Evolutionary conservation across 92 coral and sea anemone genomes (phyloP), one percentile per base, ranked within the genome.

Genomic region (Phymanthus crucifer): DNA sequence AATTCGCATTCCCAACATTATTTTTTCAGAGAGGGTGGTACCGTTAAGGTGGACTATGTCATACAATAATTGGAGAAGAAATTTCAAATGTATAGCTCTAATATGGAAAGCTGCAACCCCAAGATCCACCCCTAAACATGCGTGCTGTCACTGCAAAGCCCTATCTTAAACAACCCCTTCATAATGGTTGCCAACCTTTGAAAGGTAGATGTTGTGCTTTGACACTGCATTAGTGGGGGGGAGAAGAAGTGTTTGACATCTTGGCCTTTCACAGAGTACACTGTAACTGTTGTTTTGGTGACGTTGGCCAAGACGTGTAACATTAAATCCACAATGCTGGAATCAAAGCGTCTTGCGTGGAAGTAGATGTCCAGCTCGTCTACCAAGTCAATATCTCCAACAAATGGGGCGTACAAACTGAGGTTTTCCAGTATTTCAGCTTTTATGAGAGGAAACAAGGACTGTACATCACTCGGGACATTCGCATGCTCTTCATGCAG

Each of bases 141-240:
- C n/a, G n/a, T n/a, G n/a, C n/a, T n/a, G n/a, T n/a, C n/a, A n/a
- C n/a, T n/a, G n/a, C n/a, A n/a, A n/a, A 38, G 45, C 45, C 16
- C 16, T 50, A 14, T 21, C 58, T 50, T 83, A 9, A n/a, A 80
- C 18, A 18, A 80, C 73, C 9, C 80, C 84, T 12, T 80, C 84
- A 71, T 69, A 79, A 46, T 80, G 84, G n/a, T 71, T 68, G 12
- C 84, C 84, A 71, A 80, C 48, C 58, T 80, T 80, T 23, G 84
- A 57, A 12, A 80, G 68, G 52, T 80, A 48, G 38, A 80, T 58
- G 6, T 11, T 66, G 32, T 40, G 38, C 17, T 56, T 26, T 29
- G 78, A 45, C 31, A 58, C 33, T 72, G 77, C 78, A 21, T 45
- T 37, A n/a, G 77, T 27, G 27, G 79, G 79, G 23, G 79, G 78